phyloP scores from a whole-genome alignment of 2,888 invertebrate genomes.

The Griposia aprilina region DNA sequence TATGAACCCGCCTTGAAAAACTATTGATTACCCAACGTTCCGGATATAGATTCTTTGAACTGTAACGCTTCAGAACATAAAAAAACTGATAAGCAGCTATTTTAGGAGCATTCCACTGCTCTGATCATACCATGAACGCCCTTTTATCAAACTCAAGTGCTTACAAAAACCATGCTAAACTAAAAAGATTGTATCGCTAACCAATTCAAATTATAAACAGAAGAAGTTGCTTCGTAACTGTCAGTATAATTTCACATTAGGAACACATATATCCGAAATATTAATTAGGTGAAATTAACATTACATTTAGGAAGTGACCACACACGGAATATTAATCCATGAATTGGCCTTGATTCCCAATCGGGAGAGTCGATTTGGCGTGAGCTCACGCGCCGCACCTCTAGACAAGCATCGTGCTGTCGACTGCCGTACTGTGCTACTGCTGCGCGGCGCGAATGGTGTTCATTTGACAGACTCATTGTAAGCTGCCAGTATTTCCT shows the following conservation, averaged over 20 bases:
- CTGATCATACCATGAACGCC: constrained; percentile 50
- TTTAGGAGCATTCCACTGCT: constrained; percentile 47
- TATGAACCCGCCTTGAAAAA: constrained; percentile 69
- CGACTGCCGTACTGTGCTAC: constrained; percentile 69
- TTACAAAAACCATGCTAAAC: constrained; percentile 19
- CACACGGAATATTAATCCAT: constrained; percentile 86
- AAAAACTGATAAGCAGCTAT: constrained; percentile 58
- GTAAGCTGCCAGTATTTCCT: constrained; percentile 83
- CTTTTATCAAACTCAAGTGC: constrained; percentile 48
- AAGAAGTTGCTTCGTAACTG: constrained; percentile 48
- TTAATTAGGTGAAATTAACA: constrained; percentile 85
- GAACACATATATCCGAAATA: constrained; percentile 78
- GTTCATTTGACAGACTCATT: constrained; percentile 78
- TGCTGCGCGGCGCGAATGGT: constrained; percentile 72
- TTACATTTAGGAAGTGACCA: constrained; percentile 82
- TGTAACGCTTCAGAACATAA: constrained; percentile 68
- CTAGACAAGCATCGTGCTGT: constrained; percentile 69
- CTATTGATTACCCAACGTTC: constrained; percentile 76
- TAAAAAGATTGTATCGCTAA: constrained; percentile 26
- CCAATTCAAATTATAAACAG: constrained; percentile 33
- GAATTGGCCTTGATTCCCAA: constrained; percentile 89
- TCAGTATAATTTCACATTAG: constrained; percentile 73
- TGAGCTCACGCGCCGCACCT: constrained; percentile 85
- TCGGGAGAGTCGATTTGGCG: constrained; percentile 84
- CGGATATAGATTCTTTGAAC: constrained; percentile 73